Conservation (phyloP, 2,113 vertebrate genomes). For the Rostratula benghalensis region DNA sequence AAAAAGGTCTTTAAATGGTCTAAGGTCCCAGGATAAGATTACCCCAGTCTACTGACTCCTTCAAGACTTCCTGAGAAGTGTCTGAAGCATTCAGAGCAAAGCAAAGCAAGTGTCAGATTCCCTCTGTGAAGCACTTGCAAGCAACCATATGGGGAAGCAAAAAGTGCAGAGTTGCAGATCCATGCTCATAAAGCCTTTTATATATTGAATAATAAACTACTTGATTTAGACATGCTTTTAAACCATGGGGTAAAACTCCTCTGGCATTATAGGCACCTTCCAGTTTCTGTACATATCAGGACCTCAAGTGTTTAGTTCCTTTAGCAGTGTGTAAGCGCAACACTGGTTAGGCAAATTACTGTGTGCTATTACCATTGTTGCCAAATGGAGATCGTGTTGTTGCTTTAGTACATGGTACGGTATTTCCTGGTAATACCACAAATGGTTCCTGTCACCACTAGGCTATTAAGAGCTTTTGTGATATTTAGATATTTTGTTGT, state of each 20-base stretch:
- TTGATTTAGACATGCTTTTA: not conserved
- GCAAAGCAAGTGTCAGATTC: not conserved
- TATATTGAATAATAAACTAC: not conserved
- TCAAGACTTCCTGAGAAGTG: not conserved
- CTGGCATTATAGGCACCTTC: not conserved
- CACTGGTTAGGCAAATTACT: not conserved
- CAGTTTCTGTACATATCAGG: not conserved
- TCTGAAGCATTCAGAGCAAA: not conserved
- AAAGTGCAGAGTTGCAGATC: not conserved
- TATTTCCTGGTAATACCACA: not conserved
- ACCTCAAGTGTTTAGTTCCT: not conserved
- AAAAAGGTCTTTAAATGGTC: not conserved
- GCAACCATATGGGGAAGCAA: not conserved
- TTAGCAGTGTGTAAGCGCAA: not conserved
- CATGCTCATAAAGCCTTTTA: not conserved
- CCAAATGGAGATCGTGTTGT: not conserved
- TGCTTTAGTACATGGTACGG: not conserved
- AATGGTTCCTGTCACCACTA: not conserved
- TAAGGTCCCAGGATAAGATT: not conserved
- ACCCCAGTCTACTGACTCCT: not conserved
- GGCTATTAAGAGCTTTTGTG: not conserved
- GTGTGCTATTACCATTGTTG: not conserved
- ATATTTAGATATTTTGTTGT: not conserved
- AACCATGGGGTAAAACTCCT: not conserved
- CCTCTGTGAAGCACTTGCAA: not conserved